Evolutionary conservation across 1,140 invertebrate species (phyloP).

Genomic region (Idris sp.): DNA sequence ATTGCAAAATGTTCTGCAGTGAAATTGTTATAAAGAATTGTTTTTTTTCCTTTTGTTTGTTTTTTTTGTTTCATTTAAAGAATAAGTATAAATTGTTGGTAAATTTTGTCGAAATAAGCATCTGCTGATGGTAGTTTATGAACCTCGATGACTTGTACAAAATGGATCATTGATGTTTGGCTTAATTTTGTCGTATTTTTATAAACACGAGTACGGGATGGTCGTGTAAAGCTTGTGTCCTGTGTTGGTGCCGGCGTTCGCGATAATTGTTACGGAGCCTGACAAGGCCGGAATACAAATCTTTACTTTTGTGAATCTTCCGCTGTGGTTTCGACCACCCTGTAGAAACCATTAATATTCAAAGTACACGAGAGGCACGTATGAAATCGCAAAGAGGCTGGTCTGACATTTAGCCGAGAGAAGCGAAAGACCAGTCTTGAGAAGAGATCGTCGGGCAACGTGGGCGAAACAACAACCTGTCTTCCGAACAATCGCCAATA

Average conservation of each 20-base stretch:
- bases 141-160: not conserved
- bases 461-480: conserved; percentile 67
- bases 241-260: conserved; percentile 9
- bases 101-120: not conserved
- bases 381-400: conserved; percentile 67
- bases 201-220: not conserved
- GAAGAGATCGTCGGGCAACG: conserved; percentile 59
- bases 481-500: conserved; percentile 61
- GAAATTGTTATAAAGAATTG: too few species aligned
- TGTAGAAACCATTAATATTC: conserved; percentile 69
- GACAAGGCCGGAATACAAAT: conserved; percentile 50
- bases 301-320: conserved; percentile 57
- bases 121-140: conserved; percentile 4
- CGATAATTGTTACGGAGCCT: conserved; percentile 32
- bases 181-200: conserved; percentile 26
- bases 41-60: too few species aligned
- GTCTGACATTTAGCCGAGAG: conserved; percentile 68
- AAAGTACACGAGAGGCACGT: conserved; percentile 66
- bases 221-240: conserved; percentile 21
- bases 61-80: too few species aligned
- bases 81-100: too few species aligned
- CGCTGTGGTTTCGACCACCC: conserved; percentile 64
- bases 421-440: conserved; percentile 52
- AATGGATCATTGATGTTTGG: conserved; percentile 3
- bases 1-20: too few species aligned